Evolutionary conservation across 2,113 vertebrate species (phyloP).

Genomic region (Gobio gobio): DNA sequence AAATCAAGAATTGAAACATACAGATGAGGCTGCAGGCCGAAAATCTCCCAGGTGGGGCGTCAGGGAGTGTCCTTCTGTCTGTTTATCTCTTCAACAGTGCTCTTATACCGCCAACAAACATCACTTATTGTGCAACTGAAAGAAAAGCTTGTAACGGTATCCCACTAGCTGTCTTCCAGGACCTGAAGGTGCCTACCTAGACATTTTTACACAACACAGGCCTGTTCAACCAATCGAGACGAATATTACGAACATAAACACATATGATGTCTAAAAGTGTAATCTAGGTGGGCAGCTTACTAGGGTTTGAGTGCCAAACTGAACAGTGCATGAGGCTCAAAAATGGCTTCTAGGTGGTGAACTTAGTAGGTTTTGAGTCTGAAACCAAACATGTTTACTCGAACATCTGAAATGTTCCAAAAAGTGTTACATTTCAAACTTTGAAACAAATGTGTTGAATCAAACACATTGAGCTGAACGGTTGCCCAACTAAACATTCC

Average conservation of each 20-base stretch:
- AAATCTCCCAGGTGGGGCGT: conserved; percentile 10
- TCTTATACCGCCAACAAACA: neutral
- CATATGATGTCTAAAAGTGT: neutral
- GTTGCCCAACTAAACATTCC: neutral
- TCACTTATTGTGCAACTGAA: neutral
- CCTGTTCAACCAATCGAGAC: neutral
- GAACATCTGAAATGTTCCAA: too few relatives aligned
- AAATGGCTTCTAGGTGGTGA: neutral
- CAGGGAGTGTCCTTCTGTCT: neutral
- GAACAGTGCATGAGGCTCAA: neutral
- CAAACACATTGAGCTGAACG: neutral
- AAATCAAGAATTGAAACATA: conserved; percentile 22
- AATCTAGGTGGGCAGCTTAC: neutral
- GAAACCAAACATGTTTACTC: neutral
- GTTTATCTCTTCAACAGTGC: neutral
- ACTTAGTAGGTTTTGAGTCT: neutral
- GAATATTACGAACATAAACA: neutral
- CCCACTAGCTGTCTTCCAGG: neutral
- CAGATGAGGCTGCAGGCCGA: conserved; percentile 6
- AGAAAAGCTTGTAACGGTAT: neutral
- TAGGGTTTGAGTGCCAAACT: neutral
- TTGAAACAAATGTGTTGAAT: neutral
- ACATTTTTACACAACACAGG: neutral
- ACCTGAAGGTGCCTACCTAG: neutral
- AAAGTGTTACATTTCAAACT: neutral